These are phyloP conservation scores for Mormoops blainvillei DNA, from an alignment of 2,113 vertebrate species.

Conservation along the genomic window DNA sequence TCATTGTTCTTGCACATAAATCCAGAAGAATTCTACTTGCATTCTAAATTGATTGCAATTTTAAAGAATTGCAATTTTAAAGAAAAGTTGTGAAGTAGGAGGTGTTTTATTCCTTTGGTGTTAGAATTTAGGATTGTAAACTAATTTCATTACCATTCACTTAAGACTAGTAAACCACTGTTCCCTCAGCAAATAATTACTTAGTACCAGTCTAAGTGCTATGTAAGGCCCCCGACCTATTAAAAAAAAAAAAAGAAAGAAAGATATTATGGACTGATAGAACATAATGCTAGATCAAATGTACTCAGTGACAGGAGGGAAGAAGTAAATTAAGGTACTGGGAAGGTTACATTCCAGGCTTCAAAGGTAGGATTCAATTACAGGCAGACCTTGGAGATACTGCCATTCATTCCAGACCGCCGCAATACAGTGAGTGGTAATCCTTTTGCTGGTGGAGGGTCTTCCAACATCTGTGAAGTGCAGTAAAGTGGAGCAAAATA, in stretches of 20 bases:
- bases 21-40: not conserved
- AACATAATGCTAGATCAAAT: not conserved
- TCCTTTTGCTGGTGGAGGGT: not conserved
- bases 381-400: not conserved
- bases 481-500: not conserved
- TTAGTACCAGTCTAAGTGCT: not conserved
- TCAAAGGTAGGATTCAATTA: not conserved
- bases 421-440: not conserved
- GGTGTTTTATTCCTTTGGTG: not conserved
- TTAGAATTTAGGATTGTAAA: conserved; percentile 11
- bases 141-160: not conserved
- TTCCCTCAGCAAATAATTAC: conserved; percentile 3
- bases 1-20: not conserved
- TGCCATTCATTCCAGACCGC: not conserved
- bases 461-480: not conserved
- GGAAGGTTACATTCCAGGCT: not conserved
- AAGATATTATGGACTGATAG: not conserved
- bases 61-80: conserved; percentile 28
- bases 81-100: not conserved
- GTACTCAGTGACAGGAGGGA: not conserved
- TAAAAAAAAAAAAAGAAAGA: not conserved
- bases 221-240: not conserved
- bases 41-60: not conserved
- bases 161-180: not conserved
- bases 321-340: not conserved